Conservation (phyloP, 2,113 vertebrate genomes). For the Orthochromis indermauri region DNA sequence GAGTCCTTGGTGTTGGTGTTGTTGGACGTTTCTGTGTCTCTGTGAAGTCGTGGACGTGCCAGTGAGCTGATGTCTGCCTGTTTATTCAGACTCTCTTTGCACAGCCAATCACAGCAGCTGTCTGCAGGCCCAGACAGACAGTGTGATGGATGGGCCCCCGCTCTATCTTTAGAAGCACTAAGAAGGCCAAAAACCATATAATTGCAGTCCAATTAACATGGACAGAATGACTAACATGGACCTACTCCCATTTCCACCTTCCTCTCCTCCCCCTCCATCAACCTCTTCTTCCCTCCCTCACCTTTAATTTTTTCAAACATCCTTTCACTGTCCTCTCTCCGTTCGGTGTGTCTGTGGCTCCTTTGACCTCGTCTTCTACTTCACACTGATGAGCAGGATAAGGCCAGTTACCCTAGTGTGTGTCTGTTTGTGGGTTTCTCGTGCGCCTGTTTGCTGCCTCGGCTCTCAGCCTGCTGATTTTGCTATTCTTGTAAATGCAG, state of each 20-base stretch:
- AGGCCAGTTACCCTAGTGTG: background rate
- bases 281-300: background rate
- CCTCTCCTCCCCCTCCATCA: background rate
- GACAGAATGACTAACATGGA: constrained; percentile 29
- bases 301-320: background rate
- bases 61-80: background rate
- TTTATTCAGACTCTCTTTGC: background rate
- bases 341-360: background rate
- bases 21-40: background rate
- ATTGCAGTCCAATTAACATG: constrained; percentile 21
- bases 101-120: background rate
- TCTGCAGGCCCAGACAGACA: background rate
- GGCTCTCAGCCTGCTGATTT: background rate
- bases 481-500: constrained; percentile 10
- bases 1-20: background rate
- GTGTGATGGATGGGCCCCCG: background rate
- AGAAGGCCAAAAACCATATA: constrained; percentile 8
- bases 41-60: background rate
- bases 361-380: constrained; percentile 2
- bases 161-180: background rate
- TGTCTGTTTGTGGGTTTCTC: background rate
- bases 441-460: background rate
- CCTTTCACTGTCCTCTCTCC: background rate
- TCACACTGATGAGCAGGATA: background rate
- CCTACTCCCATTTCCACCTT: background rate